Percentiles rank a stretch among this genome's conserved stretches.
Conservation (phyloP, 1,140 invertebrate species). For the Glomeris maerens region DNA sequence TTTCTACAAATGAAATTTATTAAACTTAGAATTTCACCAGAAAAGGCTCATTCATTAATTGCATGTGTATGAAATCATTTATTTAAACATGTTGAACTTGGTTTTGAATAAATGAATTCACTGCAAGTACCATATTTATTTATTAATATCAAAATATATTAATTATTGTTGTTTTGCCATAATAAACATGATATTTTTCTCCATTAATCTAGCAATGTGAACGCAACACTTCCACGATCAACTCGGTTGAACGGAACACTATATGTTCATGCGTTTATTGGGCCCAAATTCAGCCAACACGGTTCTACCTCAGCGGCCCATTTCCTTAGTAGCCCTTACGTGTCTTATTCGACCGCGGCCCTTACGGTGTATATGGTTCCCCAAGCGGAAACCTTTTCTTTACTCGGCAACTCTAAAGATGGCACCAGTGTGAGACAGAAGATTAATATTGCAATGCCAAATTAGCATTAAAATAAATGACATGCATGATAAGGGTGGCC, state of each 20-base stretch:
- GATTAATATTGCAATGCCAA: slow-evolving; percentile 7
- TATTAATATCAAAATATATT: no score
- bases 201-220: slow-evolving; percentile 37
- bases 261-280: slow-evolving; percentile 36
- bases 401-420: no score
- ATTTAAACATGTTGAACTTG: no score
- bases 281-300: slow-evolving; percentile 30
- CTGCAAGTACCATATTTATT: no score
- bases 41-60: no score
- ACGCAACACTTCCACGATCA: slow-evolving; percentile 35
- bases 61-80: no score
- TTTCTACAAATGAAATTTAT: no score
- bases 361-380: slow-evolving; percentile 55
- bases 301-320: slow-evolving; percentile 20
- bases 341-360: slow-evolving; percentile 40
- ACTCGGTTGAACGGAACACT: slow-evolving; percentile 9
- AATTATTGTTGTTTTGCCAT: no score
- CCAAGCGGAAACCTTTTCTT: slow-evolving; percentile 55
- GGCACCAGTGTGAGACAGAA: no score
- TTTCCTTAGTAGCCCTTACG: slow-evolving; percentile 35
- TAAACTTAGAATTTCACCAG: no score
- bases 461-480: not conserved
- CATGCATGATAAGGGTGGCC: not conserved
- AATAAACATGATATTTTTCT: no score
- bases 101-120: no score